phyloP scores from a whole-genome alignment of 1,140 invertebrate species.

The Periplaneta americana region DNA sequence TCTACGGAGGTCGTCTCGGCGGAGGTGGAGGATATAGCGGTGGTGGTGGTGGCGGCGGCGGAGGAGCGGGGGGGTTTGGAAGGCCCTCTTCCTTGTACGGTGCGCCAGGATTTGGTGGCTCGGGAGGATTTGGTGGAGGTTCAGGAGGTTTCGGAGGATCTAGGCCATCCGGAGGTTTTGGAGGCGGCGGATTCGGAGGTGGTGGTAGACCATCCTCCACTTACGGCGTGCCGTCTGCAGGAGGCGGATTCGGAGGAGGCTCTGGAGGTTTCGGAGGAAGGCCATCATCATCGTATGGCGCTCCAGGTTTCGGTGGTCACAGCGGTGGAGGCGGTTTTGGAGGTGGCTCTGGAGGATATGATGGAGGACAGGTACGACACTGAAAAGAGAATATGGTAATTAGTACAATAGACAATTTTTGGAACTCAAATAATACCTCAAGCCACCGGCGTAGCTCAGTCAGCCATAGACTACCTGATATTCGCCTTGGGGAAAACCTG shows the following conservation, averaged over 20 bases:
- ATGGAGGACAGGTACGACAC: not conserved
- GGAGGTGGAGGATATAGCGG: not conserved
- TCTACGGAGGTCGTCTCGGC: not conserved
- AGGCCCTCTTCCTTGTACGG: not conserved
- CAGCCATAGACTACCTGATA: too few relatives aligned
- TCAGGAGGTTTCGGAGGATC: not conserved
- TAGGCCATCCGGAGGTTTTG: not conserved
- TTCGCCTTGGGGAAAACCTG: too few relatives aligned
- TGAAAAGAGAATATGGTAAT: too few relatives aligned
- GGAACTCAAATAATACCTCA: too few relatives aligned
- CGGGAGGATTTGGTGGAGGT: not conserved
- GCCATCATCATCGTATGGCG: not conserved
- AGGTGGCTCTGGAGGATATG: not conserved
- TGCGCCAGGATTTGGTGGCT: not conserved
- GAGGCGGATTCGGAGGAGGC: too few relatives aligned
- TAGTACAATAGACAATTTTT: too few relatives aligned
- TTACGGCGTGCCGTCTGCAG: too few relatives aligned
- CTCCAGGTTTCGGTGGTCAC: not conserved
- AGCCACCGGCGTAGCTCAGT: too few relatives aligned
- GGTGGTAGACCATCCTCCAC: too few relatives aligned
- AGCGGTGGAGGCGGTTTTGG: not conserved
- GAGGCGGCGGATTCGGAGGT: not conserved
- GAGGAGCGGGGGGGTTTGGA: slow-evolving; percentile 2
- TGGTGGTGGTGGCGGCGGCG: not conserved
- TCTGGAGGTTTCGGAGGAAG: not conserved